These are phyloP conservation scores for Beroe ovata DNA, from an alignment of 37 sponge, comb jelly and placozoan genomes.

Conservation along the genomic window DNA sequence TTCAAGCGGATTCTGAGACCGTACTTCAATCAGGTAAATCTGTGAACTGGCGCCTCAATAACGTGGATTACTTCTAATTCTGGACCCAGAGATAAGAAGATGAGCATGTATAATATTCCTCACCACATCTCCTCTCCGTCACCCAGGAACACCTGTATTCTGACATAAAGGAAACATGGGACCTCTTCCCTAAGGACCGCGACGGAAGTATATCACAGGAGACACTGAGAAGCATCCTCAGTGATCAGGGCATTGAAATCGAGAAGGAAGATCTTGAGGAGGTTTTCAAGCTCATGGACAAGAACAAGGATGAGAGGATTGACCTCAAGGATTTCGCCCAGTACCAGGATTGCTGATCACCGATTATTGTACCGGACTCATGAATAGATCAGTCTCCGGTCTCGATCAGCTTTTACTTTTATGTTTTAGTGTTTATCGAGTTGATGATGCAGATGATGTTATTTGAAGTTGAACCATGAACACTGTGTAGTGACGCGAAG, in stretches of 20 bases:
- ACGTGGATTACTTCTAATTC: no score
- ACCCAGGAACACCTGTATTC: constrained; percentile 53
- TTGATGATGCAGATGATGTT: no score
- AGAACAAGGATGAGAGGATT: constrained; percentile 58
- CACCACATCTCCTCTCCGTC: not conserved
- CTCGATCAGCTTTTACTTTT: no score
- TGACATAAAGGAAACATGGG: constrained; percentile 45
- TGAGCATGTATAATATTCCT: no score
- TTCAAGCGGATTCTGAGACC: constrained; percentile 31
- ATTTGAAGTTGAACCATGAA: no score
- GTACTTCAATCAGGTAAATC: constrained; percentile 53
- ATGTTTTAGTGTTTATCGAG: no score
- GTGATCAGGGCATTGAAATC: constrained; percentile 47
- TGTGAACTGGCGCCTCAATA: no score
- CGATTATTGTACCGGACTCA: no score
- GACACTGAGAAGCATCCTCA: constrained; percentile 30
- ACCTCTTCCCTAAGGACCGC: constrained; percentile 33
- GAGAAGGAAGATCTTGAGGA: constrained; percentile 28
- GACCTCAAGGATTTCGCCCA: constrained; percentile 33
- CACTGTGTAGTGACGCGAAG: no score
- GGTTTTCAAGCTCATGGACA: constrained; percentile 47
- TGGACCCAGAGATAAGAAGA: no score
- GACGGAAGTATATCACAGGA: constrained; percentile 30
- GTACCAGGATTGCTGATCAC: constrained; percentile 45
- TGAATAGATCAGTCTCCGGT: no score